Base-by-base conservation (phyloP, 2,797 vertebrate species). In the Liasis olivaceus region DNA sequence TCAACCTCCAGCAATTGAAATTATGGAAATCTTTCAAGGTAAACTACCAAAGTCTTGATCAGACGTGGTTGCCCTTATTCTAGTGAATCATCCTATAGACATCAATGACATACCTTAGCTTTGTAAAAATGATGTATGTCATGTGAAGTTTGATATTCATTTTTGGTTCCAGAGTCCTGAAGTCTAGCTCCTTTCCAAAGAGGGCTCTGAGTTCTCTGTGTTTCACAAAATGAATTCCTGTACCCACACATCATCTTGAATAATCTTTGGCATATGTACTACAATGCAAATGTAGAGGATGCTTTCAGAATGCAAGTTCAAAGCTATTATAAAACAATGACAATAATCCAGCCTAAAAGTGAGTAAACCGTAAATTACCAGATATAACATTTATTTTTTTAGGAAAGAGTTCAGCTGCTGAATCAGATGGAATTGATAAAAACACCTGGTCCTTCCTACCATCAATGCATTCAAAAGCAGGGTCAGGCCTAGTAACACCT, bases 191-290 rank as follows among this genome's bases (percentile, higher is more conserved):
- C 24, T 84, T 7, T 86, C 81, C n/a, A 93, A 93, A 87, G 13
- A 66, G 90, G 88, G 94, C 88, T 0, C 15, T 81, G 93, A 63
- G 77, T 84, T 90, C 85, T 96, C 95, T 95, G 20, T 91, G n/a
- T 63, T 88, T 95, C 94, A 56, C 2, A 1, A 95, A 95, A 92
- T 93, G 94, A 94, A 95, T 95, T 92, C 95, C 89, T 92, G 56
- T 94, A 92, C 94, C 17, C 1, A 92, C 0, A 47, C 92, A 92
- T 92, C 0, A 88, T 24, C n/a, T 89, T 0, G 36, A 89, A 87
- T 94, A 92, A 89, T 93, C 17, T 77, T 92, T 17, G 17, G 26
- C 89, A 36, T 11, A 36, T 26, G 91, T 42, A 94, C 77, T 13
- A 31, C 47, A 91, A 15, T 89, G 66, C 85, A 93, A 87, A 2